Percentiles rank a stretch among this genome's conserved stretches.
phyloP scores from a whole-genome alignment of 1,140 invertebrate species.

The Grapholita molesta region DNA sequence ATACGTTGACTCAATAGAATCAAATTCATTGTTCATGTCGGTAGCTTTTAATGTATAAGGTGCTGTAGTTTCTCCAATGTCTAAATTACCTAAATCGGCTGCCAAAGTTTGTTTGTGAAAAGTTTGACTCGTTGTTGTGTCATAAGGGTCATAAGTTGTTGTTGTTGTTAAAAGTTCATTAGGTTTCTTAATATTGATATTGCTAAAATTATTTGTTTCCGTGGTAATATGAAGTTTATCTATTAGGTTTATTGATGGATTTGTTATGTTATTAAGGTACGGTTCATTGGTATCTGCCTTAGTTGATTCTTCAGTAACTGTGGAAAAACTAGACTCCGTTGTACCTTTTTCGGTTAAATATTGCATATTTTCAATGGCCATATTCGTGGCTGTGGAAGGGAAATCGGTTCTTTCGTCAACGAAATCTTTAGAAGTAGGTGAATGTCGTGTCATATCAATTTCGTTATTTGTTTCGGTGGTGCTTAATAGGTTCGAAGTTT shows the following conservation, averaged over 20 bases:
- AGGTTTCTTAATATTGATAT: not conserved
- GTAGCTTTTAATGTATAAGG: not conserved
- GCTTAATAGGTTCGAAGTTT: not conserved
- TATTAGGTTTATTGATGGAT: not conserved
- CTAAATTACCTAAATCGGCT: not conserved
- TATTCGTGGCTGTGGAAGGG: not conserved
- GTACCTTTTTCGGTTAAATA: not conserved
- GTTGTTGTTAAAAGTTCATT: not conserved
- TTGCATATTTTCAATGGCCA: not conserved
- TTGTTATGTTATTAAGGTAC: not conserved
- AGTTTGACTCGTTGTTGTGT: not conserved
- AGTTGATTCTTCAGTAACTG: not conserved
- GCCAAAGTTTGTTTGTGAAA: not conserved
- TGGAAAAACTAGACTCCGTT: not conserved
- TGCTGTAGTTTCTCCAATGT: not conserved
- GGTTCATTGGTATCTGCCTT: not conserved
- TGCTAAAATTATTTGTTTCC: not conserved
- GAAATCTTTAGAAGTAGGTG: not conserved
- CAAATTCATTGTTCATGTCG: not conserved
- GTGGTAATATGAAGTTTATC: not conserved
- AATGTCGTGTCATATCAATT: not conserved
- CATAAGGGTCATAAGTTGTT: not conserved
- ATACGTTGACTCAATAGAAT: not conserved
- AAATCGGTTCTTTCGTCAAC: not conserved
- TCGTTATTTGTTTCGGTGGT: not conserved